Evolutionary conservation across 2,797 vertebrate genomes (phyloP).

Genomic region (Oryzias dopingdopingensis): DNA sequence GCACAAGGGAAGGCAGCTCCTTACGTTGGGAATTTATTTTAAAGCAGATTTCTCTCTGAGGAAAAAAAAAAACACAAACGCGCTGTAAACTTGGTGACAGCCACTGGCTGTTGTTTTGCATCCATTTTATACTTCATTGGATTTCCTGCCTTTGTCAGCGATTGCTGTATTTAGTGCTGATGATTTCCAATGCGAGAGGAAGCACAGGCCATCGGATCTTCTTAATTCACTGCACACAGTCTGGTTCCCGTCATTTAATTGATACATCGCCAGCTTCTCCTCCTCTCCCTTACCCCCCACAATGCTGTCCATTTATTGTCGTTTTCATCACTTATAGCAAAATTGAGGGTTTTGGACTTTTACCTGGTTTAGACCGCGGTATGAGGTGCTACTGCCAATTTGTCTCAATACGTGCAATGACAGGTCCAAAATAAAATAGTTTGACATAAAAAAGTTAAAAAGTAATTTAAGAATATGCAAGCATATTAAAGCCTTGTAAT

Average conservation of each 20-base stretch:
- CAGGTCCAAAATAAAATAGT: no score
- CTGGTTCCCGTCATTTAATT: slow-evolving; percentile 58
- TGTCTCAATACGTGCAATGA: no score
- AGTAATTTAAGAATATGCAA: no score
- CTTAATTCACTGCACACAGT: slow-evolving; percentile 58
- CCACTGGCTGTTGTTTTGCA: slow-evolving; percentile 48
- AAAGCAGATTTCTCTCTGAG: slow-evolving; percentile 34
- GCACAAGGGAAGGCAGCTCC: slow-evolving; percentile 20
- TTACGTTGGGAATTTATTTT: slow-evolving; percentile 34
- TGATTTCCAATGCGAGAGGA: slow-evolving; percentile 59
- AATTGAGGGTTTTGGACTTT: slow-evolving; percentile 42
- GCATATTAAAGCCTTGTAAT: no score
- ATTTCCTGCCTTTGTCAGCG: slow-evolving; percentile 58
- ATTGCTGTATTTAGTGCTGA: slow-evolving; percentile 64
- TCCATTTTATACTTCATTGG: slow-evolving; percentile 57
- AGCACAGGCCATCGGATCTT: slow-evolving; percentile 60
- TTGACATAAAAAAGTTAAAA: no score
- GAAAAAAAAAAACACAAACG: slow-evolving; percentile 22
- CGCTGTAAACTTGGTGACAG: slow-evolving; percentile 48
- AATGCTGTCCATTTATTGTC: slow-evolving; percentile 58
- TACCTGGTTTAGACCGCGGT: no score
- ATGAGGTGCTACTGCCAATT: no score
- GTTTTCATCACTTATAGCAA: slow-evolving; percentile 56
- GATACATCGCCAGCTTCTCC: slow-evolving; percentile 47
- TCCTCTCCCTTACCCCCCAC: slow-evolving; percentile 25